Percentiles rank a stretch among this genome's conserved stretches.
These are phyloP conservation scores for Rhopalosiphum nymphaeae DNA, from an alignment of 2,888 invertebrate species.

Conservation along the genomic window DNA sequence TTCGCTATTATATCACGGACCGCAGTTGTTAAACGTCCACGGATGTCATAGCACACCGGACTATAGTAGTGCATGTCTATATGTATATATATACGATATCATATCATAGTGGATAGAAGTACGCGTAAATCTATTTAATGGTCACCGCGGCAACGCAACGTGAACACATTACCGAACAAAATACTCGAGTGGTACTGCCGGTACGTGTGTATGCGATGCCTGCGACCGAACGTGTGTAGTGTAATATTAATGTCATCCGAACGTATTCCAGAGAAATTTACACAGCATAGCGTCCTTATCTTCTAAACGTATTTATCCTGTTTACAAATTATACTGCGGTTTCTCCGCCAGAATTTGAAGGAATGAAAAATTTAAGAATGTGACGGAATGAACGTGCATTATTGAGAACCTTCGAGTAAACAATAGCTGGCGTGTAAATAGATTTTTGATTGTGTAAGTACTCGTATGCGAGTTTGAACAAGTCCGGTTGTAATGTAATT, in stretches of 20 bases:
- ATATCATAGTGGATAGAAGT: not conserved
- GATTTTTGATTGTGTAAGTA: not conserved
- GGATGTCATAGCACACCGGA: not conserved
- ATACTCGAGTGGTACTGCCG: no score
- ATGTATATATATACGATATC: not conserved
- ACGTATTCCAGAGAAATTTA: not conserved
- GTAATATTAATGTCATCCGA: not conserved
- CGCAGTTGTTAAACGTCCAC: not conserved
- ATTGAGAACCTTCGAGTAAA: not conserved
- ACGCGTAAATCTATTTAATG: not conserved
- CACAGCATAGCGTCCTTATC: not conserved
- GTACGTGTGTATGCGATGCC: not conserved
- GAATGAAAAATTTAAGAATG: not conserved
- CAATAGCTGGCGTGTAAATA: not conserved
- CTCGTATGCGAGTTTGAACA: not conserved
- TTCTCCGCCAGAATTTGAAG: not conserved
- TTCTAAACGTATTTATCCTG: not conserved
- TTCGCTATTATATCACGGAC: not conserved
- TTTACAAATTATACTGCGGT: not conserved
- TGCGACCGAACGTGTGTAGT: not conserved
- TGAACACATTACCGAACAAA: conserved; percentile 1
- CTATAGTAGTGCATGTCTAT: not conserved
- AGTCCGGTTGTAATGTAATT: not conserved
- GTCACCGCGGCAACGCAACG: not conserved
- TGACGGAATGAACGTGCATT: not conserved